phyloP scores from a whole-genome alignment of 2,888 invertebrate genomes.

The Boloria euphrosyne region DNA sequence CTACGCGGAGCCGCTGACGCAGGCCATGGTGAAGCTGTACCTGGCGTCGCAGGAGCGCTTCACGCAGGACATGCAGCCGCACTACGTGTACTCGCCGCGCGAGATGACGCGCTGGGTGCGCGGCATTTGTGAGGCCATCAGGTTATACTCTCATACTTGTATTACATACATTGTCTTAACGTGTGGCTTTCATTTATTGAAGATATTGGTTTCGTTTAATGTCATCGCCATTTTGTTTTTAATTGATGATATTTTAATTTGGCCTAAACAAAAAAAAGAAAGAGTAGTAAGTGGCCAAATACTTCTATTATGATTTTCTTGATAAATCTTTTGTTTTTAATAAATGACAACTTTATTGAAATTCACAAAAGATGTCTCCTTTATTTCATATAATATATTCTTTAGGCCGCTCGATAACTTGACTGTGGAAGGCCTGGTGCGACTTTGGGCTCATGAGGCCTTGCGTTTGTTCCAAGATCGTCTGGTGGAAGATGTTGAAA shows the following conservation, averaged over 20 bases:
- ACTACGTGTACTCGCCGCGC: constrained; percentile 99
- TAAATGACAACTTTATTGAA: too few relatives aligned
- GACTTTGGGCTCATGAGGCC: constrained; percentile 99
- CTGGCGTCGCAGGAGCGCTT: constrained; percentile 97
- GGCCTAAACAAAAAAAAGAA: too few relatives aligned
- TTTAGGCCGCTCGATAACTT: constrained; percentile 94
- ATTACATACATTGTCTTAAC: too few relatives aligned
- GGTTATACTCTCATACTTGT: constrained; percentile 56
- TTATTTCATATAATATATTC: background rate
- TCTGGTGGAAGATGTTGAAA: constrained; percentile 96
- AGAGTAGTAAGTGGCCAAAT: too few relatives aligned
- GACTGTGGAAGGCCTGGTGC: constrained; percentile 95
- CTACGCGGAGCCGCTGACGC: constrained; percentile 97
- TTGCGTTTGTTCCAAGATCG: constrained; percentile 97
- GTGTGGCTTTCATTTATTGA: background rate
- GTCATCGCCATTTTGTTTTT: background rate
- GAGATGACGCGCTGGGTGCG: constrained; percentile 99
- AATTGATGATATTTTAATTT: background rate
- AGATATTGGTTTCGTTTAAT: background rate
- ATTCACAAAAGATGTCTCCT: too few relatives aligned
- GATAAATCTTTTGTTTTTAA: too few relatives aligned
- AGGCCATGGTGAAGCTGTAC: constrained; percentile 99
- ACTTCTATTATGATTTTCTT: too few relatives aligned
- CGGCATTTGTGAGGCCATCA: constrained; percentile 98
- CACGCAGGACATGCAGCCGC: constrained; percentile 99